phyloP scores from a whole-genome alignment of 2,797 vertebrate genomes.

The Galagoides demidoff region DNA sequence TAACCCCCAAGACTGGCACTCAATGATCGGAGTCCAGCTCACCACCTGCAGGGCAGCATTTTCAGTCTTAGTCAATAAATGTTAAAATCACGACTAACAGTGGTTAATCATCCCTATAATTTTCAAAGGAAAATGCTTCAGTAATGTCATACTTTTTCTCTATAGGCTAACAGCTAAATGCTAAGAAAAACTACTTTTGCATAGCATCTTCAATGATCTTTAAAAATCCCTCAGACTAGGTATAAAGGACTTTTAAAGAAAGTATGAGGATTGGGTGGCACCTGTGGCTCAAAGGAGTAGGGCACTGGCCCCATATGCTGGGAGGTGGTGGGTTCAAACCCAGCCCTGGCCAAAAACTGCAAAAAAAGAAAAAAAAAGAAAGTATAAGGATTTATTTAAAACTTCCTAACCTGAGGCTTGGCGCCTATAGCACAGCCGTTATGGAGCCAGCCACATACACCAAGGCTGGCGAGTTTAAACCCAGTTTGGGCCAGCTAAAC shows the following conservation, averaged over 20 bases:
- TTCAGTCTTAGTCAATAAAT: neutral
- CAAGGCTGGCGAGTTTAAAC: too few species aligned
- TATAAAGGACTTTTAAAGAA: neutral
- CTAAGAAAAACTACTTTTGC: neutral
- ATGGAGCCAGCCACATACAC: too few species aligned
- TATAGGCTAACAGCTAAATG: neutral
- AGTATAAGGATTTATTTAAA: conserved; percentile 12
- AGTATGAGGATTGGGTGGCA: too few species aligned
- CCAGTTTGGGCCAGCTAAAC: too few species aligned
- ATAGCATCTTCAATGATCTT: neutral
- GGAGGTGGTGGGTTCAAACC: too few species aligned
- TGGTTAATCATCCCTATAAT: neutral
- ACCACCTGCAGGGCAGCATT: neutral
- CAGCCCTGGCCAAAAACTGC: too few species aligned
- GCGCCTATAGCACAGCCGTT: too few species aligned
- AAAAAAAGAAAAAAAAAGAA: neutral
- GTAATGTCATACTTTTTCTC: neutral
- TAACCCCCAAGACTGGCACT: neutral
- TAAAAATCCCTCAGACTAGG: neutral
- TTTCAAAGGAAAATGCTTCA: conserved; percentile 30
- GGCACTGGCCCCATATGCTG: too few species aligned
- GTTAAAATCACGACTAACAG: conserved; percentile 21
- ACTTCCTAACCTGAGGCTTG: neutral
- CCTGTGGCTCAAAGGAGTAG: too few species aligned
- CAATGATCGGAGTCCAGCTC: neutral